phyloP scores from a whole-genome alignment of 2,113 vertebrate species.

The Cnemophilus loriae region DNA sequence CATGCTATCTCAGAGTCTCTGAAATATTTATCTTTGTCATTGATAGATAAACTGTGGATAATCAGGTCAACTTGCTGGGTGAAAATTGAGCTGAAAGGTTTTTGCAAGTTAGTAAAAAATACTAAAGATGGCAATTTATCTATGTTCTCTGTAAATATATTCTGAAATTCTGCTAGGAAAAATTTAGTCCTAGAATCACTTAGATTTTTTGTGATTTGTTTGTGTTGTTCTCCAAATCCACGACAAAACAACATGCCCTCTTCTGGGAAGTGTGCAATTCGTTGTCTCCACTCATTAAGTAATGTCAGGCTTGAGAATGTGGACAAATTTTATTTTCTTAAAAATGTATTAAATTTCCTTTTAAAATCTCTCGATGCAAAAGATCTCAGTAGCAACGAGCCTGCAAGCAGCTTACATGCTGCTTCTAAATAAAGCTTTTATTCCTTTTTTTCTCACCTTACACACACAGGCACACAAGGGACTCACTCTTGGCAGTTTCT shows the following conservation, averaged over 20 bases:
- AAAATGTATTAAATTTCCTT: background rate
- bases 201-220: background rate
- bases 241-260: background rate
- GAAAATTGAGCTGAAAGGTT: background rate
- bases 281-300: background rate
- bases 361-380: background rate
- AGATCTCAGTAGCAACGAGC: background rate
- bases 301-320: background rate
- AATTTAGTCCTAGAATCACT: background rate
- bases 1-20: background rate
- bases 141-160: background rate
- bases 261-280: background rate
- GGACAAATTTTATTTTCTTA: background rate
- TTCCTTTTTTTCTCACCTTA: background rate
- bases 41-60: background rate
- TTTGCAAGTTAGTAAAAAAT: background rate
- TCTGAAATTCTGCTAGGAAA: background rate
- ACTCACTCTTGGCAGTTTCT: background rate
- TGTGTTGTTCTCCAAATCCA: background rate
- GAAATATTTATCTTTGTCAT: background rate
- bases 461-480: background rate
- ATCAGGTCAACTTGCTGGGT: background rate
- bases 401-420: background rate
- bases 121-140: background rate
- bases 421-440: background rate